Evolutionary conservation across 2,797 vertebrate genomes (phyloP).

Genomic region (Phrynocephalus guinanensis): DNA sequence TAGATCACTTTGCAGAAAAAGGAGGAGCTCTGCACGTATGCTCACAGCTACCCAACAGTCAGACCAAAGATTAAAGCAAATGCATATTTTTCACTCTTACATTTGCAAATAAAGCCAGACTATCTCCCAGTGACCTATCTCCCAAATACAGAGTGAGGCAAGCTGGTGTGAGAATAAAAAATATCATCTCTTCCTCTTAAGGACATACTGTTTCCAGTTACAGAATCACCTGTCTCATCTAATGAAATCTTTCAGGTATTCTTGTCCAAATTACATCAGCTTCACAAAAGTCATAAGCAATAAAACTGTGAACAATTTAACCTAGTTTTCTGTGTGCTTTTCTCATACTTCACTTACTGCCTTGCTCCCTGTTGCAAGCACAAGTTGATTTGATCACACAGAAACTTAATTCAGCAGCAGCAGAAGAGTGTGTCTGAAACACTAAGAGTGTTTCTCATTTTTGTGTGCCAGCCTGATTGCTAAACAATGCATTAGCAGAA

Average conservation of each 20-base stretch:
- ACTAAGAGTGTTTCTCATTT: neutral
- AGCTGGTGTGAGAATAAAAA: too few relatives aligned
- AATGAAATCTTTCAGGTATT: neutral
- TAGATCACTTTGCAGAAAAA: neutral
- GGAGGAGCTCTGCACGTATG: neutral
- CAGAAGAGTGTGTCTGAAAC: neutral
- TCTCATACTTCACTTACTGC: neutral
- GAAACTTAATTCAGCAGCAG: too few relatives aligned
- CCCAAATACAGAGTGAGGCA: too few relatives aligned
- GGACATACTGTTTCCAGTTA: too few relatives aligned
- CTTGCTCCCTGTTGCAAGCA: neutral
- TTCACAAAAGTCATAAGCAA: neutral
- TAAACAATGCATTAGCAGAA: neutral
- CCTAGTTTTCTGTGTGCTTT: neutral
- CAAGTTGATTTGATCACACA: neutral
- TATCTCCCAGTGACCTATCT: too few relatives aligned
- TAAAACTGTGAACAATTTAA: neutral
- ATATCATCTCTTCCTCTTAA: too few relatives aligned
- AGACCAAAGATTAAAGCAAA: too few relatives aligned
- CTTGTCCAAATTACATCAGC: neutral
- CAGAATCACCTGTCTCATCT: too few relatives aligned
- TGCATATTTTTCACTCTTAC: too few relatives aligned
- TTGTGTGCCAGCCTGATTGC: too few relatives aligned
- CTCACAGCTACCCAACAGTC: neutral
- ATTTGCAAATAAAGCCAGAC: too few relatives aligned